These are phyloP conservation scores for Myrmophylax atrothorax DNA, from an alignment of 2,113 vertebrate species.

Conservation along the genomic window DNA sequence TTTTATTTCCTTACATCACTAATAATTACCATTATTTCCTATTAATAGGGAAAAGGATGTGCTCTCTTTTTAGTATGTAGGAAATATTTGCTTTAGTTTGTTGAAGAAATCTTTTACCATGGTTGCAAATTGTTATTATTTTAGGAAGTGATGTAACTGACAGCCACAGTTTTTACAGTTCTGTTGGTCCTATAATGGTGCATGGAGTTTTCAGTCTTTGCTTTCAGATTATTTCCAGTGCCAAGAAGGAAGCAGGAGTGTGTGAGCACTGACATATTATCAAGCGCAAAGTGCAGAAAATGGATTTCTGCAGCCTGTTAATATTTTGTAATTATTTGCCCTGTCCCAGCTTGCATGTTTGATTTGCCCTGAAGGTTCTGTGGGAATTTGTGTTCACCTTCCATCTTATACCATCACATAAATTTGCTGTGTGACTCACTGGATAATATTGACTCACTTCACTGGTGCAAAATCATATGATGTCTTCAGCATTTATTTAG, in stretches of 20 bases:
- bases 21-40: background rate
- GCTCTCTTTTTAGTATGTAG: background rate
- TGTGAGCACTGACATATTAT: background rate
- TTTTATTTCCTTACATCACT: background rate
- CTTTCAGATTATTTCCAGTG: background rate
- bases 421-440: constrained; percentile 21
- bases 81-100: background rate
- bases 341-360: background rate
- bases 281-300: background rate
- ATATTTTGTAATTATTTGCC: background rate
- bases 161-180: background rate
- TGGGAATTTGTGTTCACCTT: constrained; percentile 19
- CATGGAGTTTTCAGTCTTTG: background rate
- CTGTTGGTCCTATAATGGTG: background rate
- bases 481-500: background rate
- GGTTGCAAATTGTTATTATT: background rate
- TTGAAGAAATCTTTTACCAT: background rate
- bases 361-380: constrained; percentile 26
- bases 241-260: background rate
- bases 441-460: constrained; percentile 22
- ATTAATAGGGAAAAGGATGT: background rate
- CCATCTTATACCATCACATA: background rate
- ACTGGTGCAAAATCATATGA: constrained; percentile 17
- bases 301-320: constrained; percentile 9
- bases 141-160: background rate